These are phyloP conservation scores for Pentalonia nigronervosa DNA, from an alignment of 1,140 invertebrate genomes.

Conservation along the genomic window DNA sequence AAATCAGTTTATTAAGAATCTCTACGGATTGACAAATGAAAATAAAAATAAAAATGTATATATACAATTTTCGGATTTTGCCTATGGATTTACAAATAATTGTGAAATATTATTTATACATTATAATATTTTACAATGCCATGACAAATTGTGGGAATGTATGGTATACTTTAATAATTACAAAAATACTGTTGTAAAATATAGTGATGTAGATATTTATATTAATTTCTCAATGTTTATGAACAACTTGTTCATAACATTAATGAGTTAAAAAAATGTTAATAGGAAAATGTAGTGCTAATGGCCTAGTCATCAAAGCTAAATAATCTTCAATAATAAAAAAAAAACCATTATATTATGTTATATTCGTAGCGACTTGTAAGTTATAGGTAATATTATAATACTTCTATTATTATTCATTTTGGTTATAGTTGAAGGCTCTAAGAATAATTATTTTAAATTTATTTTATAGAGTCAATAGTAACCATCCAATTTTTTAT, in stretches of 20 bases:
- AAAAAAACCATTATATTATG: neutral
- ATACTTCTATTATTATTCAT: neutral
- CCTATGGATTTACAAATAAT: neutral
- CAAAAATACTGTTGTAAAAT: too few species aligned
- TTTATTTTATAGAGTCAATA: too few species aligned
- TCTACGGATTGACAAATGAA: neutral
- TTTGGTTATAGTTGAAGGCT: neutral
- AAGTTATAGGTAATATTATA: neutral
- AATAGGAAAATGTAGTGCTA: neutral
- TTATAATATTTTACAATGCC: too few species aligned
- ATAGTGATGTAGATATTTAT: neutral
- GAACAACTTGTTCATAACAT: neutral
- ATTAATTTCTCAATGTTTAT: neutral
- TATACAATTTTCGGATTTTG: neutral
- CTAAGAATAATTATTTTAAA: neutral
- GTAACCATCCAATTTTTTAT: neutral
- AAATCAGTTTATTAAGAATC: neutral
- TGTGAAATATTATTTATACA: neutral
- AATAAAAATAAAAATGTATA: neutral
- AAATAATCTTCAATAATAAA: neutral
- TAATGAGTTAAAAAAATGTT: neutral
- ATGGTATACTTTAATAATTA: too few species aligned
- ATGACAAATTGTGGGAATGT: too few species aligned
- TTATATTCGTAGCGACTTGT: neutral
- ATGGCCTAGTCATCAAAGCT: neutral